Conservation (phyloP, 2,113 vertebrate genomes). For the Heterotis niloticus region DNA sequence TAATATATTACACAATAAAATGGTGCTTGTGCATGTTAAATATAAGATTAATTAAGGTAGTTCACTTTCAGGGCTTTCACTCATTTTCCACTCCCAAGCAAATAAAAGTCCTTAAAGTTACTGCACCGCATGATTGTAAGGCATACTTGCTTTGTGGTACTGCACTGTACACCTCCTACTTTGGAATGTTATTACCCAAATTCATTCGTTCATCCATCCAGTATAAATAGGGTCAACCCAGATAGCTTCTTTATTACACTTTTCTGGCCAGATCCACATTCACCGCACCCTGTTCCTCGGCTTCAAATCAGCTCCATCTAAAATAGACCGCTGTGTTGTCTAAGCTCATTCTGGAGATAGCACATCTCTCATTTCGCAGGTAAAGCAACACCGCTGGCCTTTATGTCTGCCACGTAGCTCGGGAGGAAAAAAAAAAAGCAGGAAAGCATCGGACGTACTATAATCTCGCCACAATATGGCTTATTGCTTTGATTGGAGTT, state of each 20-base stretch:
- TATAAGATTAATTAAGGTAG: no score
- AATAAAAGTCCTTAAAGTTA: no score
- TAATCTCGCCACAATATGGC: neutral
- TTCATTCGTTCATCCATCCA: neutral
- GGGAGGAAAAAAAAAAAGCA: neutral
- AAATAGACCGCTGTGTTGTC: constrained; percentile 12
- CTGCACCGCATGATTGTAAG: no score
- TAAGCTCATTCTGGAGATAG: constrained; percentile 7
- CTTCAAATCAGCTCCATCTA: neutral
- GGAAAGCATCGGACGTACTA: neutral
- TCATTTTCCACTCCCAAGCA: no score
- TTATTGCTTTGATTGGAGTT: neutral
- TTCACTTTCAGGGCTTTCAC: no score
- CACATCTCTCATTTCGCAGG: constrained; percentile 6
- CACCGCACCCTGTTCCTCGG: neutral
- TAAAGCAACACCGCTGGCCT: neutral
- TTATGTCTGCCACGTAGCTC: neutral
- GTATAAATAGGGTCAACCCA: neutral
- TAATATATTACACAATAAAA: no score
- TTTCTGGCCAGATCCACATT: neutral
- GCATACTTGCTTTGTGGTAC: neutral
- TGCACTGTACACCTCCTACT: neutral
- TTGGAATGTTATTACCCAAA: neutral
- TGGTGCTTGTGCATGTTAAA: no score
- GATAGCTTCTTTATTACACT: neutral